Base-by-base conservation (phyloP, 2,797 vertebrate genomes). In the Brachyalestes nurse region DNA sequence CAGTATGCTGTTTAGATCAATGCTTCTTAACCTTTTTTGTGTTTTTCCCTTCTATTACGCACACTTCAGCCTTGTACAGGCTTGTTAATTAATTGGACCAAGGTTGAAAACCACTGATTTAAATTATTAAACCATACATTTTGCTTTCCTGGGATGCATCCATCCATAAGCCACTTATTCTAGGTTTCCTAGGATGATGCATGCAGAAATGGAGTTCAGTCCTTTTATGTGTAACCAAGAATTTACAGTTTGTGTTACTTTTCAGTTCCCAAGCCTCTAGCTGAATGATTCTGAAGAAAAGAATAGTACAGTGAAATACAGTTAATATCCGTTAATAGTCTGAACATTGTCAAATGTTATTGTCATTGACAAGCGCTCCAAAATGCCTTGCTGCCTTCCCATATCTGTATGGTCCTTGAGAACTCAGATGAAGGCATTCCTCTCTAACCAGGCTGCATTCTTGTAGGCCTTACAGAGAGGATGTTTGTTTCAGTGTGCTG, bases 401-500 rank as follows among this genome's bases (percentile, higher is more conserved):
- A 14, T 70, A 60, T 73, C 34, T 25, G 23, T 2, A 72, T 55
- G 47, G 72, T 38, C 61, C 66, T 16, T 10, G 17, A 65, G 84
- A 86, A 12, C 71, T 38, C 60, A 72, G 23, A 40, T 51, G 19
- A 49, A n/a, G 40, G 13, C 21, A 16, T 62, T 77, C 67, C 42
- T 77, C 60, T 79, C 73, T 53, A 70, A 70, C 21, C 47, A 34
- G 25, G n/a, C 89, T 85, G 87, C 82, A 88, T 67, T 70, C 81
- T 85, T 77, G 79, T 23, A 49, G 47, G 81, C 77, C 83, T 90
- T 88, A 85, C 80, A 86, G 66, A 87, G 53, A 82, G 73, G 71
- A 88, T 85, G 82, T 85, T 84, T 78, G 83, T 90, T 90, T 89
- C 86, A 87, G 85, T 85, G 79, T 84, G 81, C 71, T 34, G 74